Conservation (phyloP, 2,113 vertebrate species). For the Andinoacara biseriatus region DNA sequence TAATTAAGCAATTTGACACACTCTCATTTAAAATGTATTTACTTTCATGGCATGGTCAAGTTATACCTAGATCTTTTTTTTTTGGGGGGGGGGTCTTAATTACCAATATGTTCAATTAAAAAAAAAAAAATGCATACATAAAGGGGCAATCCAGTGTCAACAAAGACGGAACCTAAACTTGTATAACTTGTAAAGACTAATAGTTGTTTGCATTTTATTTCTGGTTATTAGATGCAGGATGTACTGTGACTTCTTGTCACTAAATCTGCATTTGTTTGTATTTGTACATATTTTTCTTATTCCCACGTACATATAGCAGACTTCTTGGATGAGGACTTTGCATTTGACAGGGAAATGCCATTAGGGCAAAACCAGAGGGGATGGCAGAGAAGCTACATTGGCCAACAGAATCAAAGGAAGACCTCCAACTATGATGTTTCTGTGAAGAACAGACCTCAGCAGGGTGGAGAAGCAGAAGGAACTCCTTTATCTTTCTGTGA, state of each 20-base stretch:
- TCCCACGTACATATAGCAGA: conserved; percentile 49
- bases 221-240: neutral
- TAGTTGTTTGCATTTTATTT: neutral
- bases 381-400: conserved; percentile 59
- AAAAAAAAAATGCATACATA: neutral
- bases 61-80: no score
- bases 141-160: no score
- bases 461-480: conserved; percentile 39
- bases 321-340: conserved; percentile 49
- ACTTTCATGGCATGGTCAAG: neutral
- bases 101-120: neutral
- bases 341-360: conserved; percentile 24
- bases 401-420: conserved; percentile 57
- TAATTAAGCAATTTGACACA: neutral
- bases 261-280: neutral
- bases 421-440: conserved; percentile 63
- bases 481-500: conserved; percentile 47
- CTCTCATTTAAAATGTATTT: neutral
- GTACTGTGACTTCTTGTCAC: neutral
- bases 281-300: neutral
- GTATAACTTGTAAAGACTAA: neutral
- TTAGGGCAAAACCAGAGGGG: conserved; percentile 33
- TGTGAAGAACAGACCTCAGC: conserved; percentile 55
- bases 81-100: neutral
- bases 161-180: neutral